Evolutionary conservation across 2,797 vertebrate genomes (phyloP), one percentile per base, ranked within the genome.

Genomic region (Rachycentron canadum): DNA sequence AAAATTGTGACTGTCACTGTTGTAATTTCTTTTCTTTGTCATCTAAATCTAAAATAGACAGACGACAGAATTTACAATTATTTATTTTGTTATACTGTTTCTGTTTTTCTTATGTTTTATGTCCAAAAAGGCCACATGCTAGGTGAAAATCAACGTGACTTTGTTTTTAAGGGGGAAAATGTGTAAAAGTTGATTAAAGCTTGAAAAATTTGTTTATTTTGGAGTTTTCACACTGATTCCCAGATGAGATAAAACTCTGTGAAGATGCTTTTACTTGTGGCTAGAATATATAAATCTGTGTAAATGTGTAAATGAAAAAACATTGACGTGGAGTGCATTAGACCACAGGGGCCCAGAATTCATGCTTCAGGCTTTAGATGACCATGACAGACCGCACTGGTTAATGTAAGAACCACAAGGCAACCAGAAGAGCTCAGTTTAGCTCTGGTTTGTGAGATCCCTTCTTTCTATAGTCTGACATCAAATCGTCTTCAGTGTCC

Each of bases 331-430:
- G 65, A 49, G n/a, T 59, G 28, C 40, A 50, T 67, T 65, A 55
- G 69, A 77, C 64, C 62, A 41, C 73, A 76, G 41, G 19, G 30
- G 38, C 66, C 23, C 6, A 34, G 68, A 78, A 65, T 68, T 63
- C 34, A 67, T 58, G 73, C 72, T 52, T 28, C 52, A 59, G 43
- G 61, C 62, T 64, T 60, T 25, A 71, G 81, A 80, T 71, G 84
- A 79, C 65, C 74, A 61, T 47, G 64, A 61, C 58, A 65, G 26
- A 85, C 76, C 79, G 66, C 68, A 65, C 19, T 81, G 75, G 62
- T 81, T 76, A 50, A 80, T 68, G 41, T 38, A 41, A 50, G 50
- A 83, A 65, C 78, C 79, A 77, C 83, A 85, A 64, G 10, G 11
- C 49, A 71, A 60, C 69, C 72, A 66, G 52, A 43, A 32, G 66